Conservation (phyloP, 2,797 vertebrate species). For the Protonibea diacanthus region DNA sequence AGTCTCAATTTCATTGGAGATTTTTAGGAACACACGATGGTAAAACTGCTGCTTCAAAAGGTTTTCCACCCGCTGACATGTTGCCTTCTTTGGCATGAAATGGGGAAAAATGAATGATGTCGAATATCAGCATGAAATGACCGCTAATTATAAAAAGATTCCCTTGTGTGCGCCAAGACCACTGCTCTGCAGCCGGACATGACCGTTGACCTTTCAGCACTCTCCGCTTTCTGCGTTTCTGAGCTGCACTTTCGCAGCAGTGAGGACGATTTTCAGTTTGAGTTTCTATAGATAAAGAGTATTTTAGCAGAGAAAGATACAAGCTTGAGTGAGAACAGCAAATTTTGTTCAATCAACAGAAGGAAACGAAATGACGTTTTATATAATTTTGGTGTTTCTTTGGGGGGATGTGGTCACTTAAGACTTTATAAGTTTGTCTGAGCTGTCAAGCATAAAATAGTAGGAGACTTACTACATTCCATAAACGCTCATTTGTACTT, state of each 20-base stretch:
- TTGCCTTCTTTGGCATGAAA: neutral
- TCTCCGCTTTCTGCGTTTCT: neutral
- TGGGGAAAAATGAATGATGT: neutral
- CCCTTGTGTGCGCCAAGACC: neutral
- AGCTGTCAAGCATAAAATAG: neutral
- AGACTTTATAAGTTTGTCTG: neutral
- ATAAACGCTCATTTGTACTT: neutral
- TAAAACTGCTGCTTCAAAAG: neutral
- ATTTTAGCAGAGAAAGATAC: neutral
- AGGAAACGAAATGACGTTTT: too few species aligned
- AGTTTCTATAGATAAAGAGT: neutral
- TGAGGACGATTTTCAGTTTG: neutral
- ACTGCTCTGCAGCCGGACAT: neutral
- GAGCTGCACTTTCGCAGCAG: neutral
- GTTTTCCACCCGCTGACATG: too few species aligned
- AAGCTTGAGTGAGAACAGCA: neutral
- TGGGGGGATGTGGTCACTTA: neutral
- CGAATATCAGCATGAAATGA: neutral
- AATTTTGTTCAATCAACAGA: too few species aligned
- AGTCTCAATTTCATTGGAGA: neutral
- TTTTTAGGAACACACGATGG: neutral
- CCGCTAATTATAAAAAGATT: neutral
- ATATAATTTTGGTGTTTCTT: neutral
- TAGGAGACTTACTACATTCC: neutral
- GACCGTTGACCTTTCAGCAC: slow-evolving; percentile 8